These are phyloP conservation scores for Brachirus orientalis DNA, from an alignment of 2,113 vertebrate genomes.

Conservation along the genomic window DNA sequence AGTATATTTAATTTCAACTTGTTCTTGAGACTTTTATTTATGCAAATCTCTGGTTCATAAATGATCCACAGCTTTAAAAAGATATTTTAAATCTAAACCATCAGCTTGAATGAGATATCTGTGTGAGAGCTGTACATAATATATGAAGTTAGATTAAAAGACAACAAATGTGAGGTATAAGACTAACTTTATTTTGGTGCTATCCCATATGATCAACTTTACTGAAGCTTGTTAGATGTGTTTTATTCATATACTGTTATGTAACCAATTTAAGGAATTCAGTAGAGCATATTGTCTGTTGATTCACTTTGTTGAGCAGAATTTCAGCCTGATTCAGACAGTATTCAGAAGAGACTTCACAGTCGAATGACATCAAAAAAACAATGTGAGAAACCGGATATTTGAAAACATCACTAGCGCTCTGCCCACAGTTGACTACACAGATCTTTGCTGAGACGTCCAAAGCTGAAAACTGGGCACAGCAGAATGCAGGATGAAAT, in stretches of 20 bases:
- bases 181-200: not conserved
- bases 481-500: slow-evolving; percentile 29
- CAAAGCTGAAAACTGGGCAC: slow-evolving; percentile 18
- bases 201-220: not conserved
- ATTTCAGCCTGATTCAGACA: slow-evolving; percentile 15
- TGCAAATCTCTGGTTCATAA: not conserved
- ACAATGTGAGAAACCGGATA: no score
- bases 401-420: slow-evolving; percentile 34
- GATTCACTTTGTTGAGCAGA: not conserved
- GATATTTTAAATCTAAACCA: no score
- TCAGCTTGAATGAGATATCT: not conserved
- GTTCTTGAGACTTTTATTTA: not conserved
- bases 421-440: slow-evolving; percentile 39
- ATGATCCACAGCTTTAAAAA: not conserved
- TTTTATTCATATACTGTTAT: slow-evolving; percentile 3
- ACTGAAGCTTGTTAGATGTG: not conserved
- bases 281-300: not conserved
- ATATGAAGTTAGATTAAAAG: no score
- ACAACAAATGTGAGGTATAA: not conserved
- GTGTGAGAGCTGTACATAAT: not conserved
- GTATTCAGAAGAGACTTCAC: slow-evolving; percentile 4
- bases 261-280: not conserved
- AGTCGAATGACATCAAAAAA: no score
- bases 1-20: not conserved
- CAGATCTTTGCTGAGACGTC: slow-evolving; percentile 18